A percentile compares a stretch with the other conserved stretches of the same genome.
Conservation (phyloP, 2,888 invertebrate genomes). For the Ophion slaviceki region DNA sequence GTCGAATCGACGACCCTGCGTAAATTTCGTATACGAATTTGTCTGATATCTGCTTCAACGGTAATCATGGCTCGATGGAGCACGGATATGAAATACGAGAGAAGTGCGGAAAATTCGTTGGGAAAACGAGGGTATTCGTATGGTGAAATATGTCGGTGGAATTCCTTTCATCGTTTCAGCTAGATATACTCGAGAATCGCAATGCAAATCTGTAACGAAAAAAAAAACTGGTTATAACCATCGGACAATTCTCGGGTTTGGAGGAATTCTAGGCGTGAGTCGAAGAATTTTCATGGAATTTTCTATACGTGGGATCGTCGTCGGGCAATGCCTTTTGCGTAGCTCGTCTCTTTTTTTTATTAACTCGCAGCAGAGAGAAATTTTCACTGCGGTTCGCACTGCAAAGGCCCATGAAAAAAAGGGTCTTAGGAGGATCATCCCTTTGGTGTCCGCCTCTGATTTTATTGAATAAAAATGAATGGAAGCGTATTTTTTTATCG, state of each 20-base stretch:
- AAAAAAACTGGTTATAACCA: neutral
- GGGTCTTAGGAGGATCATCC: no score
- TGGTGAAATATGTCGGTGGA: neutral
- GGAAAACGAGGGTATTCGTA: neutral
- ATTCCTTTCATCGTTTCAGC: neutral
- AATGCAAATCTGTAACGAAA: neutral
- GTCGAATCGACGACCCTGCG: neutral
- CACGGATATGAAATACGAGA: neutral
- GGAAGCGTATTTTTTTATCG: no score
- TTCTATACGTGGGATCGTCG: constrained; percentile 6
- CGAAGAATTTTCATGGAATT: constrained; percentile 43
- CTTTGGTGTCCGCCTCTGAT: no score
- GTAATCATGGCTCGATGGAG: neutral
- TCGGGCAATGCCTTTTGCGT: constrained; percentile 2
- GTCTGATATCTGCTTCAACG: neutral
- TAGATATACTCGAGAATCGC: neutral
- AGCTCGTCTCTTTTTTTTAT: constrained; percentile 6
- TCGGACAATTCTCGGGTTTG: constrained; percentile 46
- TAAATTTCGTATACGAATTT: constrained; percentile 3
- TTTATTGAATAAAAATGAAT: no score
- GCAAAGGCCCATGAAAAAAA: no score
- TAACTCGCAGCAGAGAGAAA: neutral
- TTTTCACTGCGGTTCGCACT: no score
- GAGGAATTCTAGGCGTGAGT: constrained; percentile 12
- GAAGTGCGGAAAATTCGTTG: neutral